Evolutionary conservation across 2,113 vertebrate species (phyloP), one percentile per base, ranked within the genome.

Genomic region (Plecturocebus donacophilus): DNA sequence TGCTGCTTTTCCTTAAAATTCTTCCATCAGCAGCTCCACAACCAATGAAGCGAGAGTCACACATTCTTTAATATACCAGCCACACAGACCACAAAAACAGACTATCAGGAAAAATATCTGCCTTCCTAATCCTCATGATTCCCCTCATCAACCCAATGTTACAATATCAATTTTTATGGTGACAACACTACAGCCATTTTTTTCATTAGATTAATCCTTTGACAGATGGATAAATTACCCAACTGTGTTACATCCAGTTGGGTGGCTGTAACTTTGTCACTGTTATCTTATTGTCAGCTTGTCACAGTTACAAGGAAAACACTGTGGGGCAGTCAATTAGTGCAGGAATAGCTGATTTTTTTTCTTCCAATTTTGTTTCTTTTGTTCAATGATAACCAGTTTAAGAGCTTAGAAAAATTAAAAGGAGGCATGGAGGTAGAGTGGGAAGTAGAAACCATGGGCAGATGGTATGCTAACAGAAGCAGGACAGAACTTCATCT

Each of bases 221-320:
- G 80, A 97, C 80, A 97, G 95, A 97, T 92, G 95, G 95, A 97
- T 90, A 32, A 98, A 96, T 42, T 92, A 96, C 82, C 54, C 91
- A 95, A 84, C 58, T 40, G 23, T 93, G 95, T 93, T 94, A 96
- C 91, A 98, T 98, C 90, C 96, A 96, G 68, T 66, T 93, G 97
- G 56, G 81, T 97, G 95, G 96, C 70, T 96, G 21, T 58, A 87
- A 91, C 56, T 87, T 82, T 38, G 79, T 66, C 49, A 27, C 87
- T 93, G 61, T 97, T 85, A 89, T 49, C 21, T 97, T 90, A 98
- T 68, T 30, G 56, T 93, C 96, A 94, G 95, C 23, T 91, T 45
- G 32, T 61, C 81, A 83, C 3, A 35, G 80, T 82, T 94, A 92
- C 27, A 87, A 96, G 96, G 92, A 49, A 97, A 94, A 96, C 89